These are phyloP conservation scores for Arrhamphus sclerolepis DNA, from an alignment of 2,797 vertebrate genomes.

Conservation along the genomic window DNA sequence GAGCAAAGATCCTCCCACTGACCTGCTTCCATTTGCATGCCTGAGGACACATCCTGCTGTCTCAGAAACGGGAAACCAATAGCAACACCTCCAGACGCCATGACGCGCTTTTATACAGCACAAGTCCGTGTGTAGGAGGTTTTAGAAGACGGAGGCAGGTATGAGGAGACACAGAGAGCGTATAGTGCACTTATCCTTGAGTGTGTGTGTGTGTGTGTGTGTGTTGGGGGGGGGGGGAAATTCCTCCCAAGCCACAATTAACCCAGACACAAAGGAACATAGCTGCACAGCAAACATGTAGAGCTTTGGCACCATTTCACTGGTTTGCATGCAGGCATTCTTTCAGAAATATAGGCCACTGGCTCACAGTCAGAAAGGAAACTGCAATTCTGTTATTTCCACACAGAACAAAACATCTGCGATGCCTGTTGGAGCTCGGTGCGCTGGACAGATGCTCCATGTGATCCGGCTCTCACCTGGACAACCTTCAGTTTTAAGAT, in stretches of 20 bases:
- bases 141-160: background rate
- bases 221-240: constrained; percentile 46
- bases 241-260: constrained; percentile 73
- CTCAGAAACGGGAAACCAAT: constrained; percentile 8
- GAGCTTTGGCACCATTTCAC: constrained; percentile 71
- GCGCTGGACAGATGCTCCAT: constrained; percentile 10
- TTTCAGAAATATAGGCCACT: constrained; percentile 71
- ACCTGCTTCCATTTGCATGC: constrained; percentile 53
- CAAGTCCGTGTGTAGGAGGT: constrained; percentile 16
- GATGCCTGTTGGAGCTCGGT: constrained; percentile 39
- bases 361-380: constrained; percentile 48
- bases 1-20: constrained; percentile 53
- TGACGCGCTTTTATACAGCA: constrained; percentile 2
- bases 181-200: constrained; percentile 2
- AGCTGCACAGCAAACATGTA: constrained; percentile 41
- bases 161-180: constrained; percentile 3
- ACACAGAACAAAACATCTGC: constrained; percentile 35
- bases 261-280: constrained; percentile 70
- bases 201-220: too few species aligned
- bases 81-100: constrained; percentile 32
- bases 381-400: constrained; percentile 46
- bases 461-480: constrained; percentile 45
- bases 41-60: constrained; percentile 33
- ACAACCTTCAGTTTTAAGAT: constrained; percentile 43
- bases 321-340: constrained; percentile 50